phyloP scores from a whole-genome alignment of 2,888 invertebrate genomes.

The Nysson spinosus region DNA sequence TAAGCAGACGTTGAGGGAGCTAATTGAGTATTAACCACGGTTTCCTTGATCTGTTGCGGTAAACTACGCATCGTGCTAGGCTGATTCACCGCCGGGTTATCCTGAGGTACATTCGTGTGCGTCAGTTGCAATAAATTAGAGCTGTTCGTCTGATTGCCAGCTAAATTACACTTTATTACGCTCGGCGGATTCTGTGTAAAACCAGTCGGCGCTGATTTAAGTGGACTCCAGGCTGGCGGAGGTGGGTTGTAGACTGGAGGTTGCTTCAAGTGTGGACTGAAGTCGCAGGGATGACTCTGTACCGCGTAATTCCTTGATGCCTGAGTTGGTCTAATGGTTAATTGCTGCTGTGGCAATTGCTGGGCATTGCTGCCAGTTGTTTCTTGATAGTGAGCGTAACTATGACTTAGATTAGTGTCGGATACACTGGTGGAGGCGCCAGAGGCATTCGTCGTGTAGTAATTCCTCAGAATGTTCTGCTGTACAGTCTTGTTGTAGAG shows the following conservation, averaged over 20 bases:
- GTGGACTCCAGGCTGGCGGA: slow-evolving; percentile 66
- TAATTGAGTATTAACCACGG: slow-evolving; percentile 66
- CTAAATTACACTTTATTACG: slow-evolving; percentile 53
- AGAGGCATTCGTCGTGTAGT: slow-evolving; percentile 61
- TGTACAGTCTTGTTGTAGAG: slow-evolving; percentile 75
- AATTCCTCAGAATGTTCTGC: slow-evolving; percentile 73
- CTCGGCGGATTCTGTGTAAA: slow-evolving; percentile 48
- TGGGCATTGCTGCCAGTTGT: slow-evolving; percentile 25
- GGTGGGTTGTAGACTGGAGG: slow-evolving; percentile 72
- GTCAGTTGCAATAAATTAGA: slow-evolving; percentile 65
- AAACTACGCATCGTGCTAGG: slow-evolving; percentile 55
- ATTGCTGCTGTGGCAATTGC: too few relatives aligned
- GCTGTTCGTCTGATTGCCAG: slow-evolving; percentile 50
- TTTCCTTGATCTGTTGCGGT: slow-evolving; percentile 70
- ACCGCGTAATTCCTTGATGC: slow-evolving; percentile 48
- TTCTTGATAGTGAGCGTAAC: slow-evolving; percentile 38
- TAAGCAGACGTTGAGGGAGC: slow-evolving; percentile 65
- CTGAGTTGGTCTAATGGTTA: slow-evolving; percentile 27
- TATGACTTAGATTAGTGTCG: slow-evolving; percentile 37
- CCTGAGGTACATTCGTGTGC: slow-evolving; percentile 32
- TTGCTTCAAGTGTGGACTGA: slow-evolving; percentile 71
- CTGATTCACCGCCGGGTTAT: slow-evolving; percentile 28
- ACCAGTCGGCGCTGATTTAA: slow-evolving; percentile 70
- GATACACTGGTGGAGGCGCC: slow-evolving; percentile 9
- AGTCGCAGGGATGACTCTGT: slow-evolving; percentile 66